phyloP scores from a whole-genome alignment of 2,888 invertebrate species.

The Gnatocerus cornutus region DNA sequence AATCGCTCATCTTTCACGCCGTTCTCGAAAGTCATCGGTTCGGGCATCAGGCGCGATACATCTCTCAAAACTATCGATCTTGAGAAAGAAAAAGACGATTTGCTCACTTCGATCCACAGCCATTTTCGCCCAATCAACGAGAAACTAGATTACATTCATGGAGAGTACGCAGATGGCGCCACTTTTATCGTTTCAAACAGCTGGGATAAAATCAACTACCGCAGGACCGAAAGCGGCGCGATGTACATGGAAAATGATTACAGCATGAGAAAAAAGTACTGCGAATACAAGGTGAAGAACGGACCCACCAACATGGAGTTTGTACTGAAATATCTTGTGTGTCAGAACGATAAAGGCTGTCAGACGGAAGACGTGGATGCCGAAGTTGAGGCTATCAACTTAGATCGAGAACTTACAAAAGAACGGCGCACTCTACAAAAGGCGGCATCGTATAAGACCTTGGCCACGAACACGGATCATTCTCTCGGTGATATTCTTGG shows the following conservation, averaged over 20 bases:
- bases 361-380: conserved; percentile 72
- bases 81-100: conserved; percentile 77
- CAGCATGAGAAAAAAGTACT: conserved; percentile 72
- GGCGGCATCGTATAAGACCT: conserved; percentile 12
- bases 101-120: conserved; percentile 84
- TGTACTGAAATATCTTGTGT: conserved; percentile 81
- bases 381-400: conserved; percentile 30
- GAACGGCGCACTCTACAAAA: not conserved
- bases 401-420: conserved; percentile 8
- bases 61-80: conserved; percentile 50
- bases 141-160: conserved; percentile 68
- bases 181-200: conserved; percentile 80
- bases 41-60: conserved; percentile 27
- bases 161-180: conserved; percentile 79
- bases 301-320: conserved; percentile 67
- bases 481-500: conserved; percentile 28
- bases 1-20: conserved; percentile 48
- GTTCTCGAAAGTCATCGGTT: conserved; percentile 43
- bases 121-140: conserved; percentile 86
- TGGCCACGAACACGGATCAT: conserved; percentile 45
- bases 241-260: conserved; percentile 74
- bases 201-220: conserved; percentile 78
- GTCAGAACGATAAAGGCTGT: conserved; percentile 74
- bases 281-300: conserved; percentile 72
- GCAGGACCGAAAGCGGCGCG: conserved; percentile 79